Conservation (phyloP, 2,888 invertebrate genomes). For the Troides oblongomaculatus region DNA sequence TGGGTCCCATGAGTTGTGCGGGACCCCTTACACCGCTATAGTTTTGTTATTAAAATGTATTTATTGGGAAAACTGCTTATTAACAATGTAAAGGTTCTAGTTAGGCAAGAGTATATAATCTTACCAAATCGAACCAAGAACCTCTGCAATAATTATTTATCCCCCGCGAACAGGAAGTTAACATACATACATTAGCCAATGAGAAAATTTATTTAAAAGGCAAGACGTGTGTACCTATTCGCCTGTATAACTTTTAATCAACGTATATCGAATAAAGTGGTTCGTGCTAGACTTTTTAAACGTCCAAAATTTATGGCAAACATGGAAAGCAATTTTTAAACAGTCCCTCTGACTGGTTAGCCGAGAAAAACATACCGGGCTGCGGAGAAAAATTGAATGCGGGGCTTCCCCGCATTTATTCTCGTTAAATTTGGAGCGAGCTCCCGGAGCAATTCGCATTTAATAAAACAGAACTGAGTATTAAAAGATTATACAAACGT, state of each 20-base stretch:
- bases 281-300: constrained; percentile 23
- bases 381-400: constrained; percentile 24
- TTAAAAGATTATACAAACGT: not conserved
- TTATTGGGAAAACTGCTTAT: too few species aligned
- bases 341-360: constrained; percentile 47
- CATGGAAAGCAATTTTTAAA: constrained; percentile 66
- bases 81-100: too few species aligned
- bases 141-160: too few species aligned
- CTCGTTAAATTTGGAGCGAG: constrained; percentile 17
- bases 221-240: not conserved
- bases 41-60: too few species aligned
- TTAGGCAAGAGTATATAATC: too few species aligned
- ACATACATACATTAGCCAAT: too few species aligned
- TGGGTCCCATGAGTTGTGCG: too few species aligned
- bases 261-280: constrained; percentile 30
- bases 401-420: constrained; percentile 19
- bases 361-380: constrained; percentile 20
- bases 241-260: constrained; percentile 20
- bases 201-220: not conserved
- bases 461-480: constrained; percentile 4
- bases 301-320: constrained; percentile 57
- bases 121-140: too few species aligned
- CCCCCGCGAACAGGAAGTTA: too few species aligned
- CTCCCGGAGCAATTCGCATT: not conserved
- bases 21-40: too few species aligned